Base-by-base conservation (phyloP, 2,113 vertebrate genomes). In the Chaenocephalus aceratus region DNA sequence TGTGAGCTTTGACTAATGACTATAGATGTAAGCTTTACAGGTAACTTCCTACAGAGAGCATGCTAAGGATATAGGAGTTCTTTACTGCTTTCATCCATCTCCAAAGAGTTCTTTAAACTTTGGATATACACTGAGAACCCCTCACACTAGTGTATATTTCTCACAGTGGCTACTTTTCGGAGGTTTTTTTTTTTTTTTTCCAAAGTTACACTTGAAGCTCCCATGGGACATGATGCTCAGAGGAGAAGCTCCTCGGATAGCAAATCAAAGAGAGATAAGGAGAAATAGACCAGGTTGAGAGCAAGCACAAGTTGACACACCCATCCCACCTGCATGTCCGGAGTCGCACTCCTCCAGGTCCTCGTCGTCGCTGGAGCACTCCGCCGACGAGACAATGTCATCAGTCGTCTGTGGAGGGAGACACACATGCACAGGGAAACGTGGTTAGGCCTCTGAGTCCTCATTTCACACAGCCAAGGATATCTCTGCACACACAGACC, bases 331-430 rank as follows among this genome's bases (percentile, higher is more conserved):
- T 99, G 97, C 95, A 41, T 94, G 94, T 96, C 97, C 98, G 0
- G 97, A 97, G 48, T 99, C 98, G 92, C 98, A 99, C 94, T 99
- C 98, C 75, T 98, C 97, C 88, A 99, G 95, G 93, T 99, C 98
- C 95, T 99, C 98, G 67, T 99, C 98, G 52, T 99, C 98, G 44
- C 97, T 99, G 88, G 97, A 98, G 93, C 98, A 99, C 91, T 99
- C 98, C 7, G 98, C 98, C 36, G 98, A 99, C 10, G 98, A 98
- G 71, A 99, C 97, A 0, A 99, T 97, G 92, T 99, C 97, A 88
- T 99, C 98, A 56, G 97, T 98, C 30, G 97, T 98, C 96, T 99
- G 93, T 49, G 15, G 77, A 53, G 57, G 79, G 34, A 78, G 21
- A 66, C 18, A 53, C 34, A 68, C 30, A 45, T 0, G 51, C 56